Evolutionary conservation across 2,113 vertebrate species (phyloP).

Genomic region (Hemiscyllium ocellatum): DNA sequence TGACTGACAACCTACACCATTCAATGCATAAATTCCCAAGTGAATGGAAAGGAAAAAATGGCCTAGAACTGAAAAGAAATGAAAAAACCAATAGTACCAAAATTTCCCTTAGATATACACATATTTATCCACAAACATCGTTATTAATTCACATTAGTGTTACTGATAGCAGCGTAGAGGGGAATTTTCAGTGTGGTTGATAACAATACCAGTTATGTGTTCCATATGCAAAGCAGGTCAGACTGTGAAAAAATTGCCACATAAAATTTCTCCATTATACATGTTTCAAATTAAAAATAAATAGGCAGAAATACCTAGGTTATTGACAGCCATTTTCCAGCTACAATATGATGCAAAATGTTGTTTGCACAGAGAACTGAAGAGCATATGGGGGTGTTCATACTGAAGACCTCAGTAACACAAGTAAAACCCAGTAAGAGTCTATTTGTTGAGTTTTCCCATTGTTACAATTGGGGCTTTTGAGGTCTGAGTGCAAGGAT

Average conservation of each 20-base stretch:
- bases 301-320: background rate
- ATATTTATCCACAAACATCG: background rate
- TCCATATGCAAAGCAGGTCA: background rate
- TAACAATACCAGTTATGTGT: background rate
- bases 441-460: too few species aligned
- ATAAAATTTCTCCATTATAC: background rate
- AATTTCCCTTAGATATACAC: background rate
- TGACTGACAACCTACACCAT: conserved; percentile 30
- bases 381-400: too few species aligned
- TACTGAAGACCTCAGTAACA: too few species aligned
- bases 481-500: too few species aligned
- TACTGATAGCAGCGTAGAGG: background rate
- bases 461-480: too few species aligned
- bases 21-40: conserved; percentile 31
- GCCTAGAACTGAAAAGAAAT: conserved; percentile 32
- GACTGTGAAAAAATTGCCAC: too few species aligned
- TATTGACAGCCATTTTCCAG: background rate
- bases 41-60: conserved; percentile 29
- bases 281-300: background rate
- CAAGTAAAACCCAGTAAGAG: too few species aligned
- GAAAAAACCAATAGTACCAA: background rate
- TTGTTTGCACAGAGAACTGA: background rate
- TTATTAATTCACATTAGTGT: background rate
- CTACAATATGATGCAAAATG: background rate
- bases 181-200: background rate